A percentile compares a stretch with the other conserved stretches of the same genome.
Conservation (phyloP, 2,888 invertebrate genomes). For the Apamea anceps region DNA sequence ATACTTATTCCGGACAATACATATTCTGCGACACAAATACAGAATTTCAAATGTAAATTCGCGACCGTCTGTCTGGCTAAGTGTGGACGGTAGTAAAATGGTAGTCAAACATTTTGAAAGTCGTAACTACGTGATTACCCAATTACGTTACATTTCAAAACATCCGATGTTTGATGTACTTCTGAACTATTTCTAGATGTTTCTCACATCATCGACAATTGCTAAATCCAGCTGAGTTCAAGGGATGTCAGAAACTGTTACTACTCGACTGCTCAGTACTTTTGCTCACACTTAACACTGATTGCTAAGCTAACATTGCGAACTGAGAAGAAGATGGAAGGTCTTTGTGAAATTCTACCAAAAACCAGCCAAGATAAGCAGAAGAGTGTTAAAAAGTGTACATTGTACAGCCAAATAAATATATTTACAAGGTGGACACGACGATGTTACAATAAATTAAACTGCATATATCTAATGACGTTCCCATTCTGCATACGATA, state of each 20-base stretch:
- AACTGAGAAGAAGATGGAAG: background rate
- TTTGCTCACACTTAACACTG: background rate
- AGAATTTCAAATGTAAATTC: slow-evolving; percentile 45
- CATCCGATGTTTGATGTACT: slow-evolving; percentile 59
- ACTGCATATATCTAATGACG: background rate
- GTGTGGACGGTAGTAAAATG: slow-evolving; percentile 45
- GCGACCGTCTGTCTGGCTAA: slow-evolving; percentile 27
- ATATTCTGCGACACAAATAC: slow-evolving; percentile 26
- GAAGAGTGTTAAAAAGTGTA: background rate
- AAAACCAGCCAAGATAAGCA: background rate
- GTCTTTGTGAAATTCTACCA: background rate
- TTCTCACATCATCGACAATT: slow-evolving; percentile 30
- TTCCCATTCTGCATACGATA: background rate
- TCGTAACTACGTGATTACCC: slow-evolving; percentile 54
- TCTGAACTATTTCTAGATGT: slow-evolving; percentile 41
- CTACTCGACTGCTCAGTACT: background rate
- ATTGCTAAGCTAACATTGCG: background rate
- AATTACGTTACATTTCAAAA: slow-evolving; percentile 58
- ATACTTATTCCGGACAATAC: slow-evolving; percentile 21
- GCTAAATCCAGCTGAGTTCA: slow-evolving; percentile 37
- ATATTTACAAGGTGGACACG: too few relatives aligned
- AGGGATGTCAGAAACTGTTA: slow-evolving; percentile 11
- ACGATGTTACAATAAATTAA: too few relatives aligned
- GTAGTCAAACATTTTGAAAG: slow-evolving; percentile 58
- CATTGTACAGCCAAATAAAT: background rate